Conservation (phyloP, 2,888 invertebrate species). For the Bruchidius siliquastri region DNA sequence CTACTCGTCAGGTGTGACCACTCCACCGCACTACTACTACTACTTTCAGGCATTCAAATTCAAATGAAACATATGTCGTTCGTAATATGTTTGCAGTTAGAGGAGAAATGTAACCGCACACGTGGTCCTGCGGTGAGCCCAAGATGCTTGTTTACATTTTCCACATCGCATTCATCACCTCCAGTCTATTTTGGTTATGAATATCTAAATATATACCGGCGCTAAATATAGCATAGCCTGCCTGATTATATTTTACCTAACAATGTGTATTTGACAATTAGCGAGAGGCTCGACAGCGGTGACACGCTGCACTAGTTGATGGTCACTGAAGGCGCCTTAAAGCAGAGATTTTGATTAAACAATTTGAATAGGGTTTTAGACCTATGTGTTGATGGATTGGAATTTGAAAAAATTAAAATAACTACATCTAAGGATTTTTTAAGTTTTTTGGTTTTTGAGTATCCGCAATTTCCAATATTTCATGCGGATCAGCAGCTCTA, state of each 20-base stretch:
- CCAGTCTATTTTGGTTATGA: slow-evolving; percentile 19
- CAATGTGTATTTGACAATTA: background rate
- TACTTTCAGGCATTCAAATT: too few species aligned
- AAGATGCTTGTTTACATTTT: slow-evolving; percentile 10
- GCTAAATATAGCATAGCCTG: slow-evolving; percentile 19
- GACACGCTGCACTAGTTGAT: background rate
- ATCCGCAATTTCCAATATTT: too few species aligned
- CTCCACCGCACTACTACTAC: too few species aligned
- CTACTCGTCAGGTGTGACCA: too few species aligned
- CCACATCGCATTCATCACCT: slow-evolving; percentile 19
- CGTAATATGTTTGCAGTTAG: background rate
- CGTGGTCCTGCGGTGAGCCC: background rate
- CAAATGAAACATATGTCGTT: too few species aligned
- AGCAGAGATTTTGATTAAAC: too few species aligned
- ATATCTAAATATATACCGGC: slow-evolving; percentile 18
- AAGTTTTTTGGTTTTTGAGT: too few species aligned
- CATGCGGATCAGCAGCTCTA: too few species aligned
- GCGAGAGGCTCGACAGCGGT: background rate
- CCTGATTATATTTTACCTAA: slow-evolving; percentile 6
- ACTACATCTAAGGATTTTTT: too few species aligned
- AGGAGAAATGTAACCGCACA: background rate
- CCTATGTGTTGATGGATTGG: too few species aligned
- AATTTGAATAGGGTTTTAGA: too few species aligned
- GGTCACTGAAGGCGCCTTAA: background rate
- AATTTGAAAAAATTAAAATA: too few species aligned